phyloP scores from a whole-genome alignment of 2,888 invertebrate genomes.

The Cheilosia urbana region DNA sequence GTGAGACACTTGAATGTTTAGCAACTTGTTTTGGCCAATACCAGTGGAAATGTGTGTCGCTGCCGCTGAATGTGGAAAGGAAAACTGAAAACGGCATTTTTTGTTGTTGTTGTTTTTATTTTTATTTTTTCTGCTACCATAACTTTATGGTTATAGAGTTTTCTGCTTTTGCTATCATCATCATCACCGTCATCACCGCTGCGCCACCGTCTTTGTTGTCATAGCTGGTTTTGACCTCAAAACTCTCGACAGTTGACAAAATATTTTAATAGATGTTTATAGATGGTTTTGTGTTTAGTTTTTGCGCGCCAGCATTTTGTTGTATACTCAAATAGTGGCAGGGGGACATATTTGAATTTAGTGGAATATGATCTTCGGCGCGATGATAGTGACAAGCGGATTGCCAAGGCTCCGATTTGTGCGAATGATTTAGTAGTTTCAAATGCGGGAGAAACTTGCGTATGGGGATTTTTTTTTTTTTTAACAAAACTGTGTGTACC shows the following conservation, averaged over 20 bases:
- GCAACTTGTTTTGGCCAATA: constrained; percentile 62
- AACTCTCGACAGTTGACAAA: constrained; percentile 49
- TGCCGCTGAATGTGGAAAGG: constrained; percentile 37
- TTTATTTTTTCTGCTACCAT: constrained; percentile 22
- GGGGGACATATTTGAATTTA: constrained; percentile 10
- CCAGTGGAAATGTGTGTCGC: constrained; percentile 57
- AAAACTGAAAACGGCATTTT: constrained; percentile 53
- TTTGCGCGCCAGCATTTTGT: not conserved
- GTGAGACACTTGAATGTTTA: constrained; percentile 39
- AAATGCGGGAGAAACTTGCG: constrained; percentile 5
- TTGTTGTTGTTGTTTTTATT: constrained; percentile 1
- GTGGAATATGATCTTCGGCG: constrained; percentile 3
- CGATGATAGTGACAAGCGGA: constrained; percentile 19
- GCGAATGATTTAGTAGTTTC: constrained; percentile 12
- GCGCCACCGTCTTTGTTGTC: not conserved
- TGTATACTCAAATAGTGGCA: not conserved
- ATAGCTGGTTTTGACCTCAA: constrained; percentile 56
- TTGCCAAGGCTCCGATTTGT: constrained; percentile 4
- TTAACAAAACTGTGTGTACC: not conserved
- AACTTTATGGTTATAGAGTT: constrained; percentile 51
- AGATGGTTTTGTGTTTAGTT: constrained; percentile 24
- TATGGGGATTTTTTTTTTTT: not conserved
- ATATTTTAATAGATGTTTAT: constrained; percentile 45
- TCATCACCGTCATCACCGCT: constrained; percentile 6
- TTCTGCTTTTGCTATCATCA: constrained; percentile 22